These are phyloP conservation scores for Tenthredo livida DNA, from an alignment of 2,888 invertebrate species.

Conservation along the genomic window DNA sequence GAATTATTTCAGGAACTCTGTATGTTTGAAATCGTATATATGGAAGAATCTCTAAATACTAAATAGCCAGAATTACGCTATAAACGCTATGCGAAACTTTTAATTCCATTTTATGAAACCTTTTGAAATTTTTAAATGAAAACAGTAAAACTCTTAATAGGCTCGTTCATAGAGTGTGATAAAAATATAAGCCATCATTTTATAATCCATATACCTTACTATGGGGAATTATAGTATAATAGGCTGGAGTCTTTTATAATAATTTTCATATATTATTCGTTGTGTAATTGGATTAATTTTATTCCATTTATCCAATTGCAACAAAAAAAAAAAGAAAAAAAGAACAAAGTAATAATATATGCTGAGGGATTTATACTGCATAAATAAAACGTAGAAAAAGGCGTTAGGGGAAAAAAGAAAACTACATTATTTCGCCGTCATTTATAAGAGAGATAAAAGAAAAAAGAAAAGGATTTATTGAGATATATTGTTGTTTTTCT, in stretches of 20 bases:
- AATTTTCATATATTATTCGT: background rate
- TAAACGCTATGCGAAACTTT: background rate
- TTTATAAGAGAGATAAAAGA: background rate
- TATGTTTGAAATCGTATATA: background rate
- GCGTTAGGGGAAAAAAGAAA: background rate
- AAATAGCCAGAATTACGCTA: background rate
- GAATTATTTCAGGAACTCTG: background rate
- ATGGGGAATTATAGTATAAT: no score
- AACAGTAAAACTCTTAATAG: background rate
- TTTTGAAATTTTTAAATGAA: background rate
- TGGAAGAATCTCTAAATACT: background rate
- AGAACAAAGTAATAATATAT: no score
- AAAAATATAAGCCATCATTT: background rate
- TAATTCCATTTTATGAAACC: background rate
- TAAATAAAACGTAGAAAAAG: background rate
- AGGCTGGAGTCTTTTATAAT: background rate
- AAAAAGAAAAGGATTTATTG: no score
- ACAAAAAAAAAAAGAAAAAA: no score
- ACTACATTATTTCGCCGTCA: no score
- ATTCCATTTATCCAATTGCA: background rate
- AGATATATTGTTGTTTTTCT: background rate
- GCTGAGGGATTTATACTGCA: background rate
- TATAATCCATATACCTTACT: background rate
- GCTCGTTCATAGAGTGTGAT: background rate
- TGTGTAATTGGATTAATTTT: background rate